phyloP scores from a whole-genome alignment of 2,888 invertebrate genomes.

The Cryptocheilus praepositus region DNA sequence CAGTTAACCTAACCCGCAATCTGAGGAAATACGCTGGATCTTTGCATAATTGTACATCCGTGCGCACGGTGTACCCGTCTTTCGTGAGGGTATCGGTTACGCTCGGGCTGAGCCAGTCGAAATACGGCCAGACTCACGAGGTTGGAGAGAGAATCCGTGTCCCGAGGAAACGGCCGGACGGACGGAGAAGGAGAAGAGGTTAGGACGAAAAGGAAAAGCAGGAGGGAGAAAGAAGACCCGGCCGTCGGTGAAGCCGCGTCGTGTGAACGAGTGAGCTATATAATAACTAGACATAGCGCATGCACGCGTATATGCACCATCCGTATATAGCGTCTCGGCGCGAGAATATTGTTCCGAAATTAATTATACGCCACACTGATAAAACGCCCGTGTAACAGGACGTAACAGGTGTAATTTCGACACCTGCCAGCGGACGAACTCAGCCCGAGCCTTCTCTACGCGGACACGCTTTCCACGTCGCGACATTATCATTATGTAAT shows the following conservation, averaged over 20 bases:
- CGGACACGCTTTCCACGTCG: too few species aligned
- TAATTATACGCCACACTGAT: too few species aligned
- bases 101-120: conserved; percentile 4
- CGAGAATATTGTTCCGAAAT: too few species aligned
- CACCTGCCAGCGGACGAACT: too few species aligned
- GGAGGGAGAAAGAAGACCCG: background rate
- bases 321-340: too few species aligned
- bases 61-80: conserved; percentile 9
- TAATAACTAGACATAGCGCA: too few species aligned
- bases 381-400: too few species aligned
- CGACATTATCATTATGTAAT: too few species aligned
- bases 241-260: background rate
- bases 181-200: background rate
- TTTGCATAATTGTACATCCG: conserved; percentile 69
- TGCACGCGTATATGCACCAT: too few species aligned
- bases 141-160: too few species aligned
- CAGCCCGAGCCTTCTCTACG: too few species aligned
- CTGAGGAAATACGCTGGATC: conserved; percentile 62
- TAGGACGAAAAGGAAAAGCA: background rate
- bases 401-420: too few species aligned
- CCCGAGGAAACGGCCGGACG: background rate
- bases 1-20: conserved; percentile 68
- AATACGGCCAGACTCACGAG: background rate
- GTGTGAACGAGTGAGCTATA: conserved; percentile 1
- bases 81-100: conserved; percentile 10